Evolutionary conservation across 2,888 invertebrate genomes (phyloP).

Genomic region (Nemoura dubitans): DNA sequence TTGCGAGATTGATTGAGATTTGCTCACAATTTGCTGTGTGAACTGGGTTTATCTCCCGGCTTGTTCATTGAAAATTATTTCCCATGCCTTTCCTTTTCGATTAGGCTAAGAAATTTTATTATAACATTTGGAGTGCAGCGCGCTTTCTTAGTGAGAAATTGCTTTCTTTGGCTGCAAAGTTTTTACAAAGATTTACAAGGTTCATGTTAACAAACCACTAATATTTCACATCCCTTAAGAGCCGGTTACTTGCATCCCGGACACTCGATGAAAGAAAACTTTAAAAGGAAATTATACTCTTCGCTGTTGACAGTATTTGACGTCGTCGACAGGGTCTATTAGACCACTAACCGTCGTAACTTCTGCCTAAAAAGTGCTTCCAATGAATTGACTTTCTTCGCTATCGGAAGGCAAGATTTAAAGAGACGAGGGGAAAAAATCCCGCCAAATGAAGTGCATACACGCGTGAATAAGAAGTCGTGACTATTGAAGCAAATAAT

Average conservation of each 20-base stretch:
- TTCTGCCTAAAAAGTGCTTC: neutral
- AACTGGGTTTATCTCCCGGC: constrained; percentile 7
- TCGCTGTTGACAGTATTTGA: too few species aligned
- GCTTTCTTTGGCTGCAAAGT: neutral
- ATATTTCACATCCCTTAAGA: too few species aligned
- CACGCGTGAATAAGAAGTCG: neutral
- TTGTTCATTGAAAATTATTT: neutral
- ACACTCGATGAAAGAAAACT: too few species aligned
- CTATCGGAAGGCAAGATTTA: neutral
- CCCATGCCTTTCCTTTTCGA: constrained; percentile 12
- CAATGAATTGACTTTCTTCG: neutral
- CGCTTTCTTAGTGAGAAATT: constrained; percentile 3
- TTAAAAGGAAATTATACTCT: too few species aligned
- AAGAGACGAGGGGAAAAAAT: neutral
- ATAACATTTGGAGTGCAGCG: neutral
- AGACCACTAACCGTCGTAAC: neutral
- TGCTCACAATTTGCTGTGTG: neutral
- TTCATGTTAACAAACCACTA: too few species aligned
- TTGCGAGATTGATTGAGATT: neutral
- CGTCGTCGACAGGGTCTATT: too few species aligned
- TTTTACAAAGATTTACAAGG: too few species aligned
- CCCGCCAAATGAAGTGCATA: neutral
- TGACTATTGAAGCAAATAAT: constrained; percentile 5
- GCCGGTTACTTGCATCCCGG: too few species aligned
- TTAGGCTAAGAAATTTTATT: neutral